phyloP scores from a whole-genome alignment of 2,888 invertebrate species.

The Cecidostiba fungosa region DNA sequence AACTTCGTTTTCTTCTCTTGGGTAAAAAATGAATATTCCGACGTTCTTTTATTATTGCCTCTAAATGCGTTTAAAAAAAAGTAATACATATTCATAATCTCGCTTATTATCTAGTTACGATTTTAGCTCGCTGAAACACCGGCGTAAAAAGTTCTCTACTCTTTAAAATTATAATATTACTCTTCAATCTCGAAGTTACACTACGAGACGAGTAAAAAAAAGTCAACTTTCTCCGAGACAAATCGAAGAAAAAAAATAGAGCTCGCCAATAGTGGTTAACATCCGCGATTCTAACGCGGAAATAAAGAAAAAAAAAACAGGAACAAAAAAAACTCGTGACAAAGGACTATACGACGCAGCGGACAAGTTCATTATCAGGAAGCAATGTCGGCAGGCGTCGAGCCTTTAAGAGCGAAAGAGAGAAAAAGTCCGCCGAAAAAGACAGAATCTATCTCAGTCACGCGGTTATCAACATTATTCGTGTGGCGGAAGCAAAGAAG shows the following conservation, averaged over 20 bases:
- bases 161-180: background rate
- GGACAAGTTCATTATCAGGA: slow-evolving; percentile 16
- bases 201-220: background rate
- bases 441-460: background rate
- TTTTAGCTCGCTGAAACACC: background rate
- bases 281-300: background rate
- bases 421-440: background rate
- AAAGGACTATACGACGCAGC: background rate
- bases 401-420: background rate
- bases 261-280: background rate
- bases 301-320: background rate
- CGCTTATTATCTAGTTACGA: background rate
- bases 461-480: background rate
- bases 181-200: background rate
- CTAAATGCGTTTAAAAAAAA: background rate
- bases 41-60: background rate
- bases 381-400: background rate
- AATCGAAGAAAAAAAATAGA: background rate
- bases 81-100: slow-evolving; percentile 4
- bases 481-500: slow-evolving; percentile 18
- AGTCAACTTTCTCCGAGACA: background rate
- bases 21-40: slow-evolving; percentile 6
- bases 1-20: background rate
- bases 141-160: background rate
- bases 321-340: background rate